Conservation (phyloP, 23 tunicate genomes). For the Oikopleura albicans region DNA sequence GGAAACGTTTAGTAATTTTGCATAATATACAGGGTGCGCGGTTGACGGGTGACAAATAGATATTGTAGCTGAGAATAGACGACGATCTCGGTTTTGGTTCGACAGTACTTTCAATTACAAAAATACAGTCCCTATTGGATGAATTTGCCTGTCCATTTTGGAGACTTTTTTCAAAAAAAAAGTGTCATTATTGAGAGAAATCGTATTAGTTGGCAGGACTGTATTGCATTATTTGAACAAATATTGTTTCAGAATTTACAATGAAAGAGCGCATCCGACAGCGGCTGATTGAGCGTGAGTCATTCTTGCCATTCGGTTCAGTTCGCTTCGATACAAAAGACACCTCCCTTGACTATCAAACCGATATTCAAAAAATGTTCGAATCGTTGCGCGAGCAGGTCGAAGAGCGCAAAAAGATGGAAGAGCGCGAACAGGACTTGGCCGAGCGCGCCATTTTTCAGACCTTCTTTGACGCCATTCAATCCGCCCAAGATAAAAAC, state of each 20-base stretch:
- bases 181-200: too few species aligned
- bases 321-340: neutral
- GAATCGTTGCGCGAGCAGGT: neutral
- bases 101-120: too few species aligned
- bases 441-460: neutral
- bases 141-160: too few species aligned
- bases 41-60: too few species aligned
- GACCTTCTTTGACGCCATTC: neutral
- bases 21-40: too few species aligned
- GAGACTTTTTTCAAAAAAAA: too few species aligned
- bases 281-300: neutral
- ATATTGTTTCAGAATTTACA: neutral
- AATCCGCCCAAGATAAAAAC: neutral
- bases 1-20: too few species aligned
- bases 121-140: too few species aligned
- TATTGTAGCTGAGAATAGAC: too few species aligned
- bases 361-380: neutral
- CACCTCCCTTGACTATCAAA: neutral
- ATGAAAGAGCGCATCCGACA: neutral
- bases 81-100: too few species aligned
- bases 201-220: too few species aligned
- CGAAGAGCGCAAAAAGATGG: neutral
- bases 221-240: too few species aligned
- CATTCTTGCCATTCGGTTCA: neutral
- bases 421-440: neutral